Evolutionary conservation across 2,888 invertebrate genomes (phyloP).

Genomic region (Acleris holmiana): DNA sequence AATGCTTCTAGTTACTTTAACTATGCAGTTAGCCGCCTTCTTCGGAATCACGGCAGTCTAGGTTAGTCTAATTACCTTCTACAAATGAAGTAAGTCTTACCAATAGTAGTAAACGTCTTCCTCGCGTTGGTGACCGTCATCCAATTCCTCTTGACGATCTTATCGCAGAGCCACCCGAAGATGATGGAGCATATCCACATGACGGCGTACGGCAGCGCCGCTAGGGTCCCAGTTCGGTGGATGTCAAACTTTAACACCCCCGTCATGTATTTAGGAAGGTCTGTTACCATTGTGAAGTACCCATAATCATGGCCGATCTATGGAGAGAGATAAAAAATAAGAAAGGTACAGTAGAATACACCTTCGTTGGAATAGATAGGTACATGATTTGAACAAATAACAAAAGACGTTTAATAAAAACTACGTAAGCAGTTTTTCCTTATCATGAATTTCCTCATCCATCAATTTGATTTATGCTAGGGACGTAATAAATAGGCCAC

Average conservation of each 20-base stretch:
- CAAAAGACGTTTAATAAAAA: no score
- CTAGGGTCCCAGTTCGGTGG: constrained; percentile 85
- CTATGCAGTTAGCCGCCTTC: no score
- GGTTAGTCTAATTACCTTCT: background rate
- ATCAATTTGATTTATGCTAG: background rate
- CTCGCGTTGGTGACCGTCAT: constrained; percentile 84
- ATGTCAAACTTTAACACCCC: constrained; percentile 88
- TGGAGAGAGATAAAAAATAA: constrained; percentile 13
- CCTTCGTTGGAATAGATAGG: no score
- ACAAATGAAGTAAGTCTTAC: constrained; percentile 63
- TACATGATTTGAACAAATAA: no score
- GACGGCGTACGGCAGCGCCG: constrained; percentile 86
- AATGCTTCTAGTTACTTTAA: no score
- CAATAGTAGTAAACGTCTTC: constrained; percentile 88
- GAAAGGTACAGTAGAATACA: no score
- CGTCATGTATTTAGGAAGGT: constrained; percentile 88
- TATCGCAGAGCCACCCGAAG: constrained; percentile 89
- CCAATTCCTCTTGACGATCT: constrained; percentile 85
- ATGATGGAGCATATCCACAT: constrained; percentile 87
- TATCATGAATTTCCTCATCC: constrained; percentile 3
- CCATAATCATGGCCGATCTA: constrained; percentile 89
- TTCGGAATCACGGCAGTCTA: no score
- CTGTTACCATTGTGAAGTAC: constrained; percentile 89
- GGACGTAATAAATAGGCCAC: background rate
- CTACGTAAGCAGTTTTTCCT: background rate